Evolutionary conservation across 2,888 invertebrate genomes (phyloP), one percentile per base, ranked within the genome.

Genomic region (Coronaproctus castanopsis): DNA sequence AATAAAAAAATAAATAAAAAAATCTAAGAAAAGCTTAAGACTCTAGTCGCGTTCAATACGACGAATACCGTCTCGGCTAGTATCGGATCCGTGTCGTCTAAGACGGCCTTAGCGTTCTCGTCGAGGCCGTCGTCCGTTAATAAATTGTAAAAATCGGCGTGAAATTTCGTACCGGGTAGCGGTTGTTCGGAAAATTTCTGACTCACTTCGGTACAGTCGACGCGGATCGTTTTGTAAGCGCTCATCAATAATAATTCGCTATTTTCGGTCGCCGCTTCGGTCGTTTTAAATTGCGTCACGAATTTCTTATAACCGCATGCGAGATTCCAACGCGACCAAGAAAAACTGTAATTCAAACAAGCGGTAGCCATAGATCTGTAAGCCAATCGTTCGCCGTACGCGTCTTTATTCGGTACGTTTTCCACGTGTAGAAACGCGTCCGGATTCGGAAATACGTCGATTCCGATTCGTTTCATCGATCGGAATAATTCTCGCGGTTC

Each of bases 401-500:
- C 81, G 65, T 87, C 83, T 63, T 76, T 76, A 48, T 69, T 64
- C n/a, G 71, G 65, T 2, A 62, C 65, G 68, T 75, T 78, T 67
- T 85, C 83, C 1, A 86, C 73, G 68, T 86, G 81, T 67, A 79
- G 80, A 68, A 81, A 80, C 0, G 80, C 82, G 69, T 90, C 90
- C 65, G 79, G 78, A 57, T 82, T 82, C 0, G 90, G 89, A 69
- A 90, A 90, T 61, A 90, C 76, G 67, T 90, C 87, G 59, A 88
- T 81, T 0, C 87, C 86, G 0, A 82, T 80, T 1, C 77, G 76
- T 3, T 79, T 77, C 71, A 79, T 73, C 57, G 76, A 68, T 77
- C 71, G 63, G 19, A 78, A 74, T 65, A 86, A 74, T 49, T 72
- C 70, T 55, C 78, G 76, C 0, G 83, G 76, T 51, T 76, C 77